Conservation (phyloP, 2,888 invertebrate species). For the Apodemia zela region DNA sequence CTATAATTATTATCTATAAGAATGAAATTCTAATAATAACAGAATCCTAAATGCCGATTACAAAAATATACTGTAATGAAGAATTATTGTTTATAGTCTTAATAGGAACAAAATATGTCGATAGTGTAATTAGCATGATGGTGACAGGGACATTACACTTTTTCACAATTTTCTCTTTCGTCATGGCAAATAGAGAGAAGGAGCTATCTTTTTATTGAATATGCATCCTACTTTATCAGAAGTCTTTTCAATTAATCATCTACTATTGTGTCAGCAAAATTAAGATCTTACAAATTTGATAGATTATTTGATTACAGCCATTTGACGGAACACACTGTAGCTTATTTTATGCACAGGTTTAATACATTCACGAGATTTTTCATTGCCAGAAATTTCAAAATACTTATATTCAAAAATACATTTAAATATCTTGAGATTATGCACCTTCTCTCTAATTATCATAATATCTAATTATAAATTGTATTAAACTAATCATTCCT, state of each 20-base stretch:
- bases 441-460: slow-evolving; percentile 7
- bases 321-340: too few relatives aligned
- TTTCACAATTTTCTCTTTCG: not conserved
- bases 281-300: too few relatives aligned
- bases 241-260: too few relatives aligned
- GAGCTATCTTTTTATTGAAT: not conserved
- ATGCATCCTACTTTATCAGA: not conserved
- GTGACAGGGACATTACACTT: not conserved
- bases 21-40: too few relatives aligned
- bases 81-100: too few relatives aligned
- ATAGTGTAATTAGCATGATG: not conserved
- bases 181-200: not conserved
- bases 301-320: too few relatives aligned
- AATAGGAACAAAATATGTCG: too few relatives aligned
- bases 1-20: too few relatives aligned
- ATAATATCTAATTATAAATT: not conserved
- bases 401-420: not conserved
- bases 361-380: not conserved
- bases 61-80: too few relatives aligned
- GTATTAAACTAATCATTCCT: not conserved
- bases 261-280: too few relatives aligned
- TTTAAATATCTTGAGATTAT: not conserved
- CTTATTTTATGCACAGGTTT: not conserved
- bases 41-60: too few relatives aligned
- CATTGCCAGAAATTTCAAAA: not conserved